Conservation (phyloP, 2,797 vertebrate species). For the Muraenolepis orangiensis region DNA sequence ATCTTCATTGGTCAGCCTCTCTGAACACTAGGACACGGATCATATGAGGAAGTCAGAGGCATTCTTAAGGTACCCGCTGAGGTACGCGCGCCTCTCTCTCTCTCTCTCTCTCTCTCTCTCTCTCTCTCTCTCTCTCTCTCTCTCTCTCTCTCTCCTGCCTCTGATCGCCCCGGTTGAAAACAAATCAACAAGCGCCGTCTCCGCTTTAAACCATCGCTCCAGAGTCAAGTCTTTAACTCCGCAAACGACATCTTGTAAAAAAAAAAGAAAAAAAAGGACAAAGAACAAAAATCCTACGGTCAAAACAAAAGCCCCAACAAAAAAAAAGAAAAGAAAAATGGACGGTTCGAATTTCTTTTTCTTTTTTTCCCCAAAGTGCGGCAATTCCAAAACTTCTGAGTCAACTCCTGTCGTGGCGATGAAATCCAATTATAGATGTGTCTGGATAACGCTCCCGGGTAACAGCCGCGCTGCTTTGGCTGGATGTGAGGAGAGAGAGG, state of each 20-base stretch:
- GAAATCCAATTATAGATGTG: conserved; percentile 62
- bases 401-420: conserved; percentile 67
- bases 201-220: background rate
- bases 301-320: conserved; percentile 48
- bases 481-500: conserved; percentile 33
- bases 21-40: conserved; percentile 70
- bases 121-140: conserved; percentile 11
- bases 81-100: conserved; percentile 53
- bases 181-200: too few relatives aligned
- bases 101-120: background rate
- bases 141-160: conserved; percentile 10
- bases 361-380: conserved; percentile 4
- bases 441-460: conserved; percentile 57
- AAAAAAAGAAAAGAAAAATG: conserved; percentile 46
- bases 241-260: conserved; percentile 60
- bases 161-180: too few relatives aligned
- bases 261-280: too few relatives aligned
- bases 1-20: conserved; percentile 76
- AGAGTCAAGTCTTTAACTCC: conserved; percentile 51
- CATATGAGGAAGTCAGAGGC: conserved; percentile 70
- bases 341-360: conserved; percentile 50
- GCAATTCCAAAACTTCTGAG: conserved; percentile 39
- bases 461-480: conserved; percentile 20
- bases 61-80: conserved; percentile 67
- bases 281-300: too few relatives aligned